Evolutionary conservation across 2,888 invertebrate genomes (phyloP), one percentile per base, ranked within the genome.

Genomic region (Xanthorhoe designata): DNA sequence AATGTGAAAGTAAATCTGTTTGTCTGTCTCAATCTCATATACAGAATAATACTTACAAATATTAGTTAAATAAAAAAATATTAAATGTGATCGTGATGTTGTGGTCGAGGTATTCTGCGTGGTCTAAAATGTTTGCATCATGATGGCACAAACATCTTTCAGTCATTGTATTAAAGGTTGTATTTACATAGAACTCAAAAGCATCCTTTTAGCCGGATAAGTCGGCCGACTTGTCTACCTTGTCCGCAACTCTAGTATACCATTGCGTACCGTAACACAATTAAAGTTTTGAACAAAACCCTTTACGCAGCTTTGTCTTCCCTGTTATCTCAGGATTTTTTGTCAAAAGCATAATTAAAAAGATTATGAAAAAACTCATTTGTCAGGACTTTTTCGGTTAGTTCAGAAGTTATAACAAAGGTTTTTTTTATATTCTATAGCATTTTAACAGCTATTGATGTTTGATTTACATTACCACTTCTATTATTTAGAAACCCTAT

Each of bases 261-360:
- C 47, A 49, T 24, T 19, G 45, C 15, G 38, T 61, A 13, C 54
- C 56, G 60, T 64, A 67, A 69, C 66, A 66, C 68, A 72, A 74
- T 74, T 72, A 68, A 74, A 74, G 69, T 74, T 74, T 68, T 35
- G 18, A 66, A 66, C 66, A 67, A 62, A 66, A 61, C 69, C 72
- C 58, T 68, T 73, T 67, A 65, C 59, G 38, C 13, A 47, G 68
- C 66, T 71, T 72, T 72, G 72, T 74, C 61, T 47, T 55, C 51
- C 57, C 59, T 38, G 71, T 68, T 71, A 68, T 69, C 68, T 68
- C 56, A 38, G 60, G 61, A 71, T 66, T 68, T 66, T 67, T 65
- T 69, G 67, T 63, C 67, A 63, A 67, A 62, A 59, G 57, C 60
- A 62, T 54, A 65, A 66, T 66, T 65, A 67, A 63, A 62, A 67